Evolutionary conservation across 2,797 vertebrate species (phyloP).

Genomic region (Sebastes taczanowskii): DNA sequence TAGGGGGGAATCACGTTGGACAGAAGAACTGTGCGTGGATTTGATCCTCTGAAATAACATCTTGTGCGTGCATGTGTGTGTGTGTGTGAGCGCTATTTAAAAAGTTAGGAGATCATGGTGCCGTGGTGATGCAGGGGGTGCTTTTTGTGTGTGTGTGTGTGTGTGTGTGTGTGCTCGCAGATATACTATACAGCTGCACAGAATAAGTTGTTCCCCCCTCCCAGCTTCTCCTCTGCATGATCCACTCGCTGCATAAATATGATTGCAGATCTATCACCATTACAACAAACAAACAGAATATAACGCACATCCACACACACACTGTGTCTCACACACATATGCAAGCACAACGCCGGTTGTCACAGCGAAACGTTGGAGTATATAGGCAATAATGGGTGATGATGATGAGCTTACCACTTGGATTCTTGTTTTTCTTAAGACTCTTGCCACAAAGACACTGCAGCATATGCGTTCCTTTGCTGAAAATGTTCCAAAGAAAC

Average conservation of each 20-base stretch:
- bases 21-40: conserved; percentile 23
- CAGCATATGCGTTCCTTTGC: conserved; percentile 99
- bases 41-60: conserved; percentile 29
- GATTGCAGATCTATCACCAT: conserved; percentile 77
- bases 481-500: conserved; percentile 99
- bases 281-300: conserved; percentile 67
- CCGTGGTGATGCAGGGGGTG: conserved; percentile 66
- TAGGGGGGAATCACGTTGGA: conserved; percentile 36
- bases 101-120: conserved; percentile 80
- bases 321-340: conserved; percentile 1
- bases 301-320: conserved; percentile 36
- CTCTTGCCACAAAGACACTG: conserved; percentile 99
- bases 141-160: conserved; percentile 26
- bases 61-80: background rate
- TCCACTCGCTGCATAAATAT: conserved; percentile 80
- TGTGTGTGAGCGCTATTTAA: conserved; percentile 65
- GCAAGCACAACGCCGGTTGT: conserved; percentile 53
- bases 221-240: conserved; percentile 67
- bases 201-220: conserved; percentile 76
- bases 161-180: conserved; percentile 46
- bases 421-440: conserved; percentile 99
- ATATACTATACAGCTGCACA: conserved; percentile 65
- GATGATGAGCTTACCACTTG: conserved; percentile 93
- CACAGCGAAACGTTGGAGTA: conserved; percentile 54
- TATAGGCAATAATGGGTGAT: conserved; percentile 49